These are phyloP conservation scores for Vulpes lagopus DNA, from an alignment of 2,113 vertebrate genomes.

Conservation along the genomic window DNA sequence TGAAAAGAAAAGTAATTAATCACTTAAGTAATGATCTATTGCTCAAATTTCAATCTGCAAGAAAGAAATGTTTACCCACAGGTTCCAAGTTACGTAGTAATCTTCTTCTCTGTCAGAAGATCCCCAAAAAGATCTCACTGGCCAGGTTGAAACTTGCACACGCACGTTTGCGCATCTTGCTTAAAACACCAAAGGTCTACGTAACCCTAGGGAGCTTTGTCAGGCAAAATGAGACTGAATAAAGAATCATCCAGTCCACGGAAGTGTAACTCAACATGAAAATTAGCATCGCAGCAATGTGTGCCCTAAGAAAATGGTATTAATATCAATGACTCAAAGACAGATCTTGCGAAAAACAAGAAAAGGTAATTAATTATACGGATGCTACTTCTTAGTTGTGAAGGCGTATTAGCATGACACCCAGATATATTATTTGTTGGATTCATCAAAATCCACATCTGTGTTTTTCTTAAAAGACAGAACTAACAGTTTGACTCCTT, in stretches of 20 bases:
- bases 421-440: background rate
- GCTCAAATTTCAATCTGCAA: conserved; percentile 43
- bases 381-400: background rate
- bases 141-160: background rate
- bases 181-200: conserved; percentile 50
- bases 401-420: background rate
- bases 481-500: background rate
- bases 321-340: conserved; percentile 56
- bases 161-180: background rate
- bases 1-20: background rate
- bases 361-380: background rate
- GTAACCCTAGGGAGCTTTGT: conserved; percentile 23
- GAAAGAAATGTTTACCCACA: background rate
- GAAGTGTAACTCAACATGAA: conserved; percentile 52
- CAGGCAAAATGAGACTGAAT: conserved; percentile 38
- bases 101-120: background rate
- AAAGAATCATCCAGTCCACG: background rate
- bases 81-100: background rate
- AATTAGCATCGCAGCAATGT: background rate
- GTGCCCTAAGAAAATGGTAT: background rate
- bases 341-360: conserved; percentile 44
- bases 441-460: conserved; percentile 28
- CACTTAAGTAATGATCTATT: background rate
- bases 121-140: background rate
- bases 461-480: background rate